Base-by-base conservation (phyloP, 2,888 invertebrate genomes). In the Lampropteryx suffumata region DNA sequence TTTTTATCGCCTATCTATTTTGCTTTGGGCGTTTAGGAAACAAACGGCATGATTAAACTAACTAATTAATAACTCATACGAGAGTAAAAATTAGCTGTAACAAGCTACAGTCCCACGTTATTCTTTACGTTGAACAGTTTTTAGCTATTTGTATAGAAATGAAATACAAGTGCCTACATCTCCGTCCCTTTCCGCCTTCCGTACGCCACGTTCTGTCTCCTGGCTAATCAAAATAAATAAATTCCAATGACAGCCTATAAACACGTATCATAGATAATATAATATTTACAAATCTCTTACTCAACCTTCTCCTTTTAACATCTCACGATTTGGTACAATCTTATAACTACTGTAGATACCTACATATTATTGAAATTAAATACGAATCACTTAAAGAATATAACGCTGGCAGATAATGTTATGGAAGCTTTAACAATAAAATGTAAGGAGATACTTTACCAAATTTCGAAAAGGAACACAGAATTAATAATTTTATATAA, bases 1-100 rank as follows among this genome's bases (percentile, higher is more conserved):
- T 69, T 81, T 84, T 85, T 83, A 82, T 84, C 78, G 79, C 87
- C 88, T 87, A 88, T 84, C 86, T 88, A 89, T 86, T 79, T n/a
- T 76, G 66, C 66, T 68, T 79, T 64, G 75, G 82, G 80, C 78
- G 76, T 72, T 71, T 66, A 69, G 68, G 65, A 81, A 79, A 79
- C 70, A 57, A 75, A 75, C 61, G 66, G 57, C 63, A 66, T 53
- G 56, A 69, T 59, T 61, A 48, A 70, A 69, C 65, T 72, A 71
- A 70, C 63, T 64, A 68, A 71, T 64, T 65, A 39, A 48, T 44
- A 59, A 55, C 50, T 55, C 52, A 54, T 57, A 35, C 35, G 51
- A 49, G 28, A 39, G 47, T 40, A 30, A 35, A 39, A 55, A 37
- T 50, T 34, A 28, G 41, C 28, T 49, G 52, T 48, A 56, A 55